Conservation (phyloP, 1,140 invertebrate species). For the Hirudo medicinalis region DNA sequence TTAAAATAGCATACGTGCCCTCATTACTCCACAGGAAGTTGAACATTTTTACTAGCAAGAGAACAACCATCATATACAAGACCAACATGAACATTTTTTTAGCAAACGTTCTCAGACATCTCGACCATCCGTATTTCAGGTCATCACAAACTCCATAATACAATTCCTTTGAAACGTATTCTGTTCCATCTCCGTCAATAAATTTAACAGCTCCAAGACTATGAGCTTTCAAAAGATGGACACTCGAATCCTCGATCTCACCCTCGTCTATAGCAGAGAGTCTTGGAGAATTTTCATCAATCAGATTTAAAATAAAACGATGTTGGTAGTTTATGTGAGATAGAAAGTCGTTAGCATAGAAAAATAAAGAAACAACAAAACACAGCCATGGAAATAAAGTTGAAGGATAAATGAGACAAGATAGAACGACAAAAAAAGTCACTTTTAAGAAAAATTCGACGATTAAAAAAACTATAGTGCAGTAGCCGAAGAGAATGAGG, state of each 20-base stretch:
- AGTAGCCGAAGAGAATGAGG: slow-evolving; percentile 22
- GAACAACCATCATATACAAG: no score
- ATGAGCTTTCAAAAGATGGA: slow-evolving; percentile 22
- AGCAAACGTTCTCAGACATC: neutral
- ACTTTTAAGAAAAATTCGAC: slow-evolving; percentile 20
- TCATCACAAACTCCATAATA: slow-evolving; percentile 24
- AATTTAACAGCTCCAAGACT: slow-evolving; percentile 25
- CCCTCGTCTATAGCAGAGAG: slow-evolving; percentile 21
- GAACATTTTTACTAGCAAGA: no score
- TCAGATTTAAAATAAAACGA: slow-evolving; percentile 19
- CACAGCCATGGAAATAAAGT: slow-evolving; percentile 20
- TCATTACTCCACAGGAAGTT: no score
- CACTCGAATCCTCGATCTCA: slow-evolving; percentile 1
- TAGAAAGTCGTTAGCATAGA: slow-evolving; percentile 19
- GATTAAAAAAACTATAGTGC: slow-evolving; percentile 21
- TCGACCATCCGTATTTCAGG: slow-evolving; percentile 19
- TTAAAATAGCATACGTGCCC: no score
- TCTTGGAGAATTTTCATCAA: slow-evolving; percentile 24
- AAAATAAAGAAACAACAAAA: slow-evolving; percentile 10
- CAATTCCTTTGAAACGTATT: slow-evolving; percentile 24
- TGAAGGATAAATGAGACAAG: slow-evolving; percentile 14
- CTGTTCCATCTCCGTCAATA: slow-evolving; percentile 24
- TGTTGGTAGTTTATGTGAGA: slow-evolving; percentile 19
- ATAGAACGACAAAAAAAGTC: slow-evolving; percentile 19
- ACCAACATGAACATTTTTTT: neutral